Percentiles rank a stretch among this genome's conserved stretches.
These are phyloP conservation scores for Poeciliopsis paucimaculata DNA, from an alignment of 2,797 vertebrate species.

Conservation along the genomic window DNA sequence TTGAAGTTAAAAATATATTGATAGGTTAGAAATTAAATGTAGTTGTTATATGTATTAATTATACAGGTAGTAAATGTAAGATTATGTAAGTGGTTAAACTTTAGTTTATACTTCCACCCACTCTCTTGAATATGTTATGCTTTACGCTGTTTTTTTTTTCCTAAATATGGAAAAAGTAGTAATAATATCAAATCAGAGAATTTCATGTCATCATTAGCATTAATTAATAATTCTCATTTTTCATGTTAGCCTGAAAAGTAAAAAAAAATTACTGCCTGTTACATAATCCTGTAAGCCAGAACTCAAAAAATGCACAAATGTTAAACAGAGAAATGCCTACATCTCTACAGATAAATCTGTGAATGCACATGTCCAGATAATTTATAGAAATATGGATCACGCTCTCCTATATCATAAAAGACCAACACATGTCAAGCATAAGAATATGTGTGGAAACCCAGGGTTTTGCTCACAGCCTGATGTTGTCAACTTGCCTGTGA, in stretches of 20 bases:
- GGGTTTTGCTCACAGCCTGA: not conserved
- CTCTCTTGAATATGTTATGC: too few species aligned
- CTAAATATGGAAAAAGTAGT: too few species aligned
- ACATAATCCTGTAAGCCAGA: not conserved
- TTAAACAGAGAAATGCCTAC: not conserved
- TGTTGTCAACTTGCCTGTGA: not conserved
- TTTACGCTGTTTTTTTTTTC: too few species aligned
- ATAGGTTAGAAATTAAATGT: too few species aligned
- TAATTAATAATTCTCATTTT: not conserved
- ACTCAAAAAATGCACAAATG: not conserved
- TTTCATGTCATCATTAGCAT: not conserved
- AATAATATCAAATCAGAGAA: not conserved
- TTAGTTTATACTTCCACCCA: too few species aligned
- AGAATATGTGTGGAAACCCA: too few species aligned
- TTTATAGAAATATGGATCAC: not conserved
- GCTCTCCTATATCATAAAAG: not conserved
- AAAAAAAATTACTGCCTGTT: not conserved
- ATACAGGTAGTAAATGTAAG: too few species aligned
- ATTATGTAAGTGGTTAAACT: too few species aligned
- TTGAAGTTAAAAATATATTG: too few species aligned
- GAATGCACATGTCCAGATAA: not conserved
- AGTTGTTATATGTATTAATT: too few species aligned
- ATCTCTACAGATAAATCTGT: not conserved
- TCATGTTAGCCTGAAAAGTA: not conserved
- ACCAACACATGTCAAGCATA: not conserved